phyloP scores from a whole-genome alignment of 2,888 invertebrate species.

The Rotaria socialis region DNA sequence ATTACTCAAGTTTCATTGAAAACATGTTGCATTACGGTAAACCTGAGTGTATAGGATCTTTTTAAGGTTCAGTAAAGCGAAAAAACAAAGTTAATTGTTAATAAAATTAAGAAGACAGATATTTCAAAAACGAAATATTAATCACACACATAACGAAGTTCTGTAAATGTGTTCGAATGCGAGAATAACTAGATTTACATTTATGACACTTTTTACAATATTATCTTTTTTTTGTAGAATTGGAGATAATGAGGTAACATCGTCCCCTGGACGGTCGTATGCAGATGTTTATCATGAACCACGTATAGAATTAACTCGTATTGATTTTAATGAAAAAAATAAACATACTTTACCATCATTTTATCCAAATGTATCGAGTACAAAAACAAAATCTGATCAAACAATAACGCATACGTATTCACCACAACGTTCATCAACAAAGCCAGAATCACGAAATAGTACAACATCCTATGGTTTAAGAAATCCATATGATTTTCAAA shows the following conservation, averaged over 20 bases:
- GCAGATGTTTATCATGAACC: background rate
- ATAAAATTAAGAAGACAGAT: no score
- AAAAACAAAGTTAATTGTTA: no score
- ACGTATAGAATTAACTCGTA: constrained; percentile 10
- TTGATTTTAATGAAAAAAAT: background rate
- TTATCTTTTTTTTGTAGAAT: background rate
- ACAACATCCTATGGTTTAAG: background rate
- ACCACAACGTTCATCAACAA: background rate
- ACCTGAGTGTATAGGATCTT: no score
- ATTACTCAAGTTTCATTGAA: no score
- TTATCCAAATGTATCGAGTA: background rate
- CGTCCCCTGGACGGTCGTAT: background rate
- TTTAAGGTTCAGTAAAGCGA: no score
- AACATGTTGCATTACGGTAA: no score
- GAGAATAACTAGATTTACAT: no score
- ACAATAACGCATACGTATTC: background rate
- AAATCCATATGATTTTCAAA: constrained; percentile 32
- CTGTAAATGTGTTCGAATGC: no score
- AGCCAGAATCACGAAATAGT: background rate
- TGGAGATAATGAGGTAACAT: background rate
- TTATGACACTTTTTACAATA: no score
- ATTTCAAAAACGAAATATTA: no score
- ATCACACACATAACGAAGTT: no score
- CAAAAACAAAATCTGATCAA: background rate
- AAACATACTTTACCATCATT: background rate